Conservation (phyloP, 1,140 invertebrate species). For the Drosophila tani region DNA sequence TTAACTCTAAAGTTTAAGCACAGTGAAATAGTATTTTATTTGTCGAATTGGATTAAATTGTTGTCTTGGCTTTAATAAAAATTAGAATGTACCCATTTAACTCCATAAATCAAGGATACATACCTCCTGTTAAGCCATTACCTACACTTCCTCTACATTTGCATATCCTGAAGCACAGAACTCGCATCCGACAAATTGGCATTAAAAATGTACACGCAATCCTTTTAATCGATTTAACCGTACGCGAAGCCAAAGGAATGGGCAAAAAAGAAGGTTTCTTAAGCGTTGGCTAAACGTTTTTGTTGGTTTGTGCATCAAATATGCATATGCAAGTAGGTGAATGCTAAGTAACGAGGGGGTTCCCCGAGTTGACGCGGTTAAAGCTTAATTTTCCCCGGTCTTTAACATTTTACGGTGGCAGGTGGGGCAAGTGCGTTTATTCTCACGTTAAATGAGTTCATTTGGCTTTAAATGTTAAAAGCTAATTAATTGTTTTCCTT, state of each 20-base stretch:
- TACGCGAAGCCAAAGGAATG: slow-evolving; percentile 16
- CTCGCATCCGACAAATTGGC: slow-evolving; percentile 49
- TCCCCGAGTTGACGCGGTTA: slow-evolving; percentile 6
- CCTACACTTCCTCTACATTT: slow-evolving; percentile 24
- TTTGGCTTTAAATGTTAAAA: not conserved
- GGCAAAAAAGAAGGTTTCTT: not conserved
- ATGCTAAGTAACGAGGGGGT: slow-evolving; percentile 17
- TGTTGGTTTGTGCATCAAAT: slow-evolving; percentile 45
- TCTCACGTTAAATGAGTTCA: not conserved
- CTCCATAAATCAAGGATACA: not conserved
- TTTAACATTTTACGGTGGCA: slow-evolving; percentile 14
- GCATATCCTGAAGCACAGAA: slow-evolving; percentile 24
- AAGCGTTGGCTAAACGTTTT: slow-evolving; percentile 50
- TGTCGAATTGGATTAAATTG: not conserved
- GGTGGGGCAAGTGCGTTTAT: not conserved
- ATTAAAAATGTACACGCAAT: slow-evolving; percentile 70
- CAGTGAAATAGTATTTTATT: not conserved
- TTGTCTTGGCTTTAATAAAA: not conserved
- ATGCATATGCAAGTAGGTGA: slow-evolving; percentile 43
- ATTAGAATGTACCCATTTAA: not conserved
- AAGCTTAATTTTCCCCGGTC: slow-evolving; percentile 8
- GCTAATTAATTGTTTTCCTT: not conserved
- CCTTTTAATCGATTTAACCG: slow-evolving; percentile 64
- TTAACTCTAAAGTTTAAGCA: not conserved
- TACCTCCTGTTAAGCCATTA: slow-evolving; percentile 4